Percentiles rank a stretch among this genome's conserved stretches.
Evolutionary conservation across 2,113 vertebrate genomes (phyloP).

Genomic region (Pholis gunnellus): DNA sequence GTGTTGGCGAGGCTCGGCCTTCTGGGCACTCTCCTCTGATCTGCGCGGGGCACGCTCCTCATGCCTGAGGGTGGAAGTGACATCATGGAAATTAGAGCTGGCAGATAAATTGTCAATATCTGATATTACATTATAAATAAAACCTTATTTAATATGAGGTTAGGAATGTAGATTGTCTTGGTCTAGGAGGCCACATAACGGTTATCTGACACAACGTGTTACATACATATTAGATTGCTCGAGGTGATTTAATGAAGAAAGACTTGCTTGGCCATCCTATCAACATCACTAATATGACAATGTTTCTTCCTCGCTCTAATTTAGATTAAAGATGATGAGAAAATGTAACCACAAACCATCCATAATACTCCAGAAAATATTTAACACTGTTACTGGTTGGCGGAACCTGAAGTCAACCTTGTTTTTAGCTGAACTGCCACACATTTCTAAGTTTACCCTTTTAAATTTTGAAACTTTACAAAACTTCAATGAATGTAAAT

Average conservation of each 20-base stretch:
- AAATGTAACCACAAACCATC: neutral
- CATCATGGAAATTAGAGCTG: conserved; percentile 11
- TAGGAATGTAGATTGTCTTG: neutral
- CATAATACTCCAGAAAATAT: neutral
- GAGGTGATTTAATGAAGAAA: neutral
- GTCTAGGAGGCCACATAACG: neutral
- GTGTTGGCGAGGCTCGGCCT: conserved; percentile 45
- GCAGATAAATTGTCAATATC: neutral
- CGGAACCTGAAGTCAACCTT: neutral
- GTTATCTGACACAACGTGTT: neutral
- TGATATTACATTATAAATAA: neutral
- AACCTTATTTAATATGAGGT: neutral
- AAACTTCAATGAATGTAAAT: neutral
- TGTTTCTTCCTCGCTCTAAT: neutral
- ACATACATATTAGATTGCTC: neutral
- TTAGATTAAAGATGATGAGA: neutral
- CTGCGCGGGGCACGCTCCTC: conserved; percentile 48
- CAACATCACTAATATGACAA: no score
- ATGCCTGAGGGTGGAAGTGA: conserved; percentile 66
- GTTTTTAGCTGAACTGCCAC: neutral
- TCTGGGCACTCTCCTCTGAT: conserved; percentile 75
- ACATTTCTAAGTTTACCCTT: neutral
- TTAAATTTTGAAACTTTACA: neutral
- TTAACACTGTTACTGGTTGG: neutral
- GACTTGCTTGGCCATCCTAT: neutral